Evolutionary conservation across 2,797 vertebrate species (phyloP), one percentile per base, ranked within the genome.

Genomic region (Scyliorhinus canicula): DNA sequence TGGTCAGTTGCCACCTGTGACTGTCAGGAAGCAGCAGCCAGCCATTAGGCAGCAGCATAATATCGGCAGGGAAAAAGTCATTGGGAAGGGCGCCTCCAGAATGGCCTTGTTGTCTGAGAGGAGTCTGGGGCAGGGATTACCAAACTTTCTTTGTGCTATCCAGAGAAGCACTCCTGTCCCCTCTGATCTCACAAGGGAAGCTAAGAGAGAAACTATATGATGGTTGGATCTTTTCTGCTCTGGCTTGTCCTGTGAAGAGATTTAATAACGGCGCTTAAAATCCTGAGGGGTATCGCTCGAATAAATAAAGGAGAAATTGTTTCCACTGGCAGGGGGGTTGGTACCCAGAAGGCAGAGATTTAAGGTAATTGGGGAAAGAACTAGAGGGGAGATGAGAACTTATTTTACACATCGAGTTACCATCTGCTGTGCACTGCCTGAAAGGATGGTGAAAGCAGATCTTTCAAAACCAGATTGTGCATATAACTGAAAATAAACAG

Each of bases 71-170:
- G 95, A 79, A 24, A 6, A 57, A 11, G 0, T n/a, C 52, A 16
- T 19, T 11, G n/a, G 52, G 28, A 52, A 88, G 14, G 85, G 35
- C 28, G 47, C 3, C 65, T n/a, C 96, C 95, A 95, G 94, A 28
- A 88, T 19, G 31, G 14, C 11, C 28, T 1, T 14, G 35, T 12
- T 4, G 52, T 88, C 35, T 2, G 2, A 1, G 50, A 85, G 24
- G 47, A 28, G 47, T 3, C 24, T 85, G 84, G 47, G 8, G 28
- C 28, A 69, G 67, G 69, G 69, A 2, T 35, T 28, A 35, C 31
- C 69, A 35, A 31, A 71, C 31, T 9, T 86, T 31, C 31, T 52
- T 35, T 55, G 12, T 35, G 28, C 24, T 26, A 9, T 52, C 26
- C 47, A 52, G 84, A 85, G 12, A 3, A 86, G 9, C 26, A 55